A percentile compares a stretch with the other conserved stretches of the same genome.
Conservation (phyloP, 2,888 invertebrate genomes). For the Liodrosophila aerea region DNA sequence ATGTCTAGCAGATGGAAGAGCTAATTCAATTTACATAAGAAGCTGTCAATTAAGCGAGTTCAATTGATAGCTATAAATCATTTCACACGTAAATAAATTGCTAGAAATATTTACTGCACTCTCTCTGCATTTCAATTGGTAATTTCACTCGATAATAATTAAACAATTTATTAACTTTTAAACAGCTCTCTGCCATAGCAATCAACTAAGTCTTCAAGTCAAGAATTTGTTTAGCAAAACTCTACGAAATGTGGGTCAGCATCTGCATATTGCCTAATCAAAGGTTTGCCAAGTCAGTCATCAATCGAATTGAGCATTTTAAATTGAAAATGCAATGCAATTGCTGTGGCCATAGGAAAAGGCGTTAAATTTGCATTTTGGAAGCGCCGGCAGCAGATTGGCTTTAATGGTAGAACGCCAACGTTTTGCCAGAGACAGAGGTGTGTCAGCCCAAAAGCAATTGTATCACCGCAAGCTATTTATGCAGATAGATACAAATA, state of each 20-base stretch:
- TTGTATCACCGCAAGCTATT: constrained; percentile 13
- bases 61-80: too few species aligned
- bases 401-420: constrained; percentile 48
- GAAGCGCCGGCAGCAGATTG: constrained; percentile 41
- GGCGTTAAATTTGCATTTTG: constrained; percentile 51
- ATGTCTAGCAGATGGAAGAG: background rate
- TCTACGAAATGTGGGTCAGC: constrained; percentile 19
- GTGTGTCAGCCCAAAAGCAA: constrained; percentile 34
- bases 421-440: constrained; percentile 24
- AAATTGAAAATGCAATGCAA: constrained; percentile 12
- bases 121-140: too few species aligned
- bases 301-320: constrained; percentile 11
- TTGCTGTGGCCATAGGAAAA: constrained; percentile 18
- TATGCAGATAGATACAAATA: constrained; percentile 7
- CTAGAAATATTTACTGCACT: too few species aligned
- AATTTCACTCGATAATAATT: too few species aligned
- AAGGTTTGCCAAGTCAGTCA: constrained; percentile 22
- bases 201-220: too few species aligned
- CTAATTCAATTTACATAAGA: background rate
- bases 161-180: too few species aligned
- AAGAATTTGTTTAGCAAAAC: background rate
- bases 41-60: too few species aligned
- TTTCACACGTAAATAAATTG: too few species aligned
- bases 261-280: constrained; percentile 31
- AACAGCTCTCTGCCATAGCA: too few species aligned